phyloP scores from a whole-genome alignment of 1,140 invertebrate species.

The Centruroides vittatus region DNA sequence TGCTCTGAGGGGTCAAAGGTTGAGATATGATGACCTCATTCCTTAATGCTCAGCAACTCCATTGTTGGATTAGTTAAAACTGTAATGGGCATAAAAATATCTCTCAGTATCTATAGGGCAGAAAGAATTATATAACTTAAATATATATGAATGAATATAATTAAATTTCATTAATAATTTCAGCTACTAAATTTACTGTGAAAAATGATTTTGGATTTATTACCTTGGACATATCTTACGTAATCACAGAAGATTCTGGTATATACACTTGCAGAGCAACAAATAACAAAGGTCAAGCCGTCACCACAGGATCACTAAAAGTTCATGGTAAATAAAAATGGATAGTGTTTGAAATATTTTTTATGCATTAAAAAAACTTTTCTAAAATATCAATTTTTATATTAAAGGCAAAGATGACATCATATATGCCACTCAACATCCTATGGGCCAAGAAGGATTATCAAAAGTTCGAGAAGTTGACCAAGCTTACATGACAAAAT shows the following conservation, averaged over 20 bases:
- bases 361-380: neutral
- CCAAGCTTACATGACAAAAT: constrained; percentile 39
- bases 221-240: constrained; percentile 60
- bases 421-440: constrained; percentile 75
- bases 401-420: constrained; percentile 47
- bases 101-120: too few relatives aligned
- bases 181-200: constrained; percentile 64
- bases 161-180: constrained; percentile 17
- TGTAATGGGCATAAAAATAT: too few relatives aligned
- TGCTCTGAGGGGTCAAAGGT: too few relatives aligned
- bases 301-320: constrained; percentile 66
- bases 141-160: too few relatives aligned
- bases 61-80: too few relatives aligned
- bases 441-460: constrained; percentile 62
- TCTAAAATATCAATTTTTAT: neutral
- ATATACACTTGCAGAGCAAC: constrained; percentile 83
- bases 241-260: constrained; percentile 75
- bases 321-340: constrained; percentile 13
- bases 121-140: too few relatives aligned
- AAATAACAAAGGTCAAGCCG: constrained; percentile 65
- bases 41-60: too few relatives aligned
- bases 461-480: constrained; percentile 74
- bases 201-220: constrained; percentile 83
- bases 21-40: too few relatives aligned
- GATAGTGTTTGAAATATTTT: too few relatives aligned